These are phyloP conservation scores for Dipodomys stephensi DNA, from an alignment of 2,113 vertebrate species.

Conservation along the genomic window DNA sequence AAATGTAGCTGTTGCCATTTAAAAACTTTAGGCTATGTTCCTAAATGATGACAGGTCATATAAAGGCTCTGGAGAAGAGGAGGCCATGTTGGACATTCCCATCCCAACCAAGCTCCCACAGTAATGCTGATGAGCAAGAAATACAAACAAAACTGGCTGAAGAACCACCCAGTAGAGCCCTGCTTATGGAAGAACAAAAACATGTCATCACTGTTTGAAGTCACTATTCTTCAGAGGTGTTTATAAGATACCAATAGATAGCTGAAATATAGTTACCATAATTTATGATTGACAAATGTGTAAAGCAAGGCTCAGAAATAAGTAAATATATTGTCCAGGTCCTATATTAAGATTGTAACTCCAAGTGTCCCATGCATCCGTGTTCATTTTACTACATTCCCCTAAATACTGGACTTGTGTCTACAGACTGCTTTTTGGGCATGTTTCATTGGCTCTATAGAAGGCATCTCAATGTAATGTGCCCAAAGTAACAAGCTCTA, in stretches of 20 bases:
- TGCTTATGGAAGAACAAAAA: not conserved
- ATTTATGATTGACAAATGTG: not conserved
- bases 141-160: not conserved
- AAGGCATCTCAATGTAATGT: not conserved
- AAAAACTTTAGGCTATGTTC: not conserved
- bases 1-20: not conserved
- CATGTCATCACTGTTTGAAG: not conserved
- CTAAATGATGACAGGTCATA: not conserved
- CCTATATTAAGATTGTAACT: not conserved
- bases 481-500: not conserved
- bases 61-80: not conserved
- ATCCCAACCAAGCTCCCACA: not conserved
- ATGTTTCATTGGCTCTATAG: not conserved
- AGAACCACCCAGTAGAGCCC: not conserved
- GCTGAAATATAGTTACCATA: not conserved
- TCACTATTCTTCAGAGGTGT: not conserved
- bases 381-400: not conserved
- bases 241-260: not conserved
- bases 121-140: not conserved
- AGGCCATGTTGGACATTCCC: not conserved
- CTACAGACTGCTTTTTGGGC: not conserved
- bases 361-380: not conserved
- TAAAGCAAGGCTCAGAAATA: not conserved
- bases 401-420: not conserved
- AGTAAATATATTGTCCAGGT: conserved; percentile 12